Base-by-base conservation (phyloP, 2,888 invertebrate genomes). In the Petrophora chlorosata region DNA sequence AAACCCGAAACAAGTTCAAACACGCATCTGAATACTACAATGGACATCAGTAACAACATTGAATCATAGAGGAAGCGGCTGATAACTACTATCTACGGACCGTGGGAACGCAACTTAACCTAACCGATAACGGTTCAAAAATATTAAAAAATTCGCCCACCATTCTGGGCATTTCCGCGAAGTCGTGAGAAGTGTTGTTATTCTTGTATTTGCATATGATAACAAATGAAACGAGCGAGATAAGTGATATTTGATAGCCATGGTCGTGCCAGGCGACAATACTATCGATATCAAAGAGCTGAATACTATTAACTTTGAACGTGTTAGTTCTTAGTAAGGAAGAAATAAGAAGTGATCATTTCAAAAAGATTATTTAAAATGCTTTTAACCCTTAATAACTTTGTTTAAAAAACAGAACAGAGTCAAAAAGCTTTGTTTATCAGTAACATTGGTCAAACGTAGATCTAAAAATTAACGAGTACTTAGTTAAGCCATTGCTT, bases 81-180 rank as follows among this genome's bases (percentile, higher is more conserved):
- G 81, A 82, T 82, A 80, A n/a, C 59, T 45, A 52, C 53, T 73
- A 77, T 72, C 74, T 62, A 42, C 53, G 33, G 53, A 82, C 79
- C 85, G 85, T 85, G 85, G 83, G 85, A 85, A 85, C 72, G 70
- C 35, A 55, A 41, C 55, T 46, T 46, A 52, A 49, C 56, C 52
- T 50, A 19, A 50, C 12, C 51, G 71, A 70, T 73, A 73, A 66
- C 50, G 52, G 45, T 54, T 17, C 59, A 61, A 61, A 67, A 66
- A 64, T 59, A 66, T 48, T 51, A 67, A 69, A 72, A 73, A 74
- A 72, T 66, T 73, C 68, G 77, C 75, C 73, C 69, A 74, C 73
- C 56, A 67, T 58, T 59, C 59, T 46, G 49, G 36, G 50, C 43
- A 63, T 77, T 79, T 82, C 82, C 79, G 76, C 73, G 57, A 61